phyloP scores from a whole-genome alignment of 2,113 vertebrate species.

The Halcyon senegalensis region DNA sequence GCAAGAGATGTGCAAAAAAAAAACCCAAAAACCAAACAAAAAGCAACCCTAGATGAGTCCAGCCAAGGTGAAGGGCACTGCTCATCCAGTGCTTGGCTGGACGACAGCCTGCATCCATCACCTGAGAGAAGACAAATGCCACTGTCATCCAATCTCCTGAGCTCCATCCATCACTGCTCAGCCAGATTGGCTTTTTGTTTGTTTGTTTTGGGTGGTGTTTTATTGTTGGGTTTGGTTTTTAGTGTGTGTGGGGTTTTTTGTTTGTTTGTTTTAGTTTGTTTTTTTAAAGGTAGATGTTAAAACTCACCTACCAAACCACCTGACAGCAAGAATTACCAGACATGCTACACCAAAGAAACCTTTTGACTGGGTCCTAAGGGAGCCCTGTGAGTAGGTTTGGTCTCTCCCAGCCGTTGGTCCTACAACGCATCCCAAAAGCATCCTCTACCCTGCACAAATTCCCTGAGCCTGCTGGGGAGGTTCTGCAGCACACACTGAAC shows the following conservation, averaged over 20 bases:
- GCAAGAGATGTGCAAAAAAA: background rate
- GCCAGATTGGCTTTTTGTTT: background rate
- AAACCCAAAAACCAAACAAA: background rate
- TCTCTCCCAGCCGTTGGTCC: background rate
- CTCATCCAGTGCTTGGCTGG: background rate
- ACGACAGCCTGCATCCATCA: background rate
- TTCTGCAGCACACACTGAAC: background rate
- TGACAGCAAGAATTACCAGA: background rate
- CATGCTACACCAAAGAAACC: accelerated
- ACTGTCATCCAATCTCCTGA: background rate
- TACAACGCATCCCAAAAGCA: background rate
- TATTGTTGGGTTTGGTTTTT: background rate
- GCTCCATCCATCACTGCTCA: constrained; percentile 18
- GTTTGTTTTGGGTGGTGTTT: background rate
- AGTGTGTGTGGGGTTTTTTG: background rate
- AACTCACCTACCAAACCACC: background rate
- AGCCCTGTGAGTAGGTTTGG: background rate
- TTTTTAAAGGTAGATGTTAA: background rate
- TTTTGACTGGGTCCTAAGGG: background rate
- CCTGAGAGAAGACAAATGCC: constrained; percentile 17
- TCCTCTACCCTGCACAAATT: background rate
- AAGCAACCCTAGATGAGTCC: background rate
- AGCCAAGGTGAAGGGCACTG: constrained; percentile 22
- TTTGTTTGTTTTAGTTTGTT: background rate
- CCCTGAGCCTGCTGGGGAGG: accelerated